Evolutionary conservation across 2,888 invertebrate genomes (phyloP).

Genomic region (Ornithoptera alexandrae): DNA sequence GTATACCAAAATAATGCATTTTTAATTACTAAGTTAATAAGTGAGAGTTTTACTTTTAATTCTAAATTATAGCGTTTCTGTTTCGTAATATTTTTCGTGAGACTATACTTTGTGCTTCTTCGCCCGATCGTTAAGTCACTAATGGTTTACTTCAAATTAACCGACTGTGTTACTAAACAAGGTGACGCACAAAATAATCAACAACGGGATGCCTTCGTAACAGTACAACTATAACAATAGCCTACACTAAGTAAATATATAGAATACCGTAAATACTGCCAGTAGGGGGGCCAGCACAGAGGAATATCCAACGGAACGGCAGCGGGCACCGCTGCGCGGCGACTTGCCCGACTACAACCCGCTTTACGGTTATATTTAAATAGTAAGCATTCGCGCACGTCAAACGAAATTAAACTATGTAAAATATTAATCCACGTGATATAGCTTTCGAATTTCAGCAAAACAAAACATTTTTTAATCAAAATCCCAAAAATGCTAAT

Average conservation of each 20-base stretch:
- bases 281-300: slow-evolving; percentile 34
- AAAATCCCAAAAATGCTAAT: slow-evolving; percentile 4
- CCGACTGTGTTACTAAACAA: slow-evolving; percentile 74
- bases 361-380: no score
- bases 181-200: slow-evolving; percentile 66
- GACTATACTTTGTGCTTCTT: slow-evolving; percentile 40
- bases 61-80: slow-evolving; percentile 47
- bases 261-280: slow-evolving; percentile 48
- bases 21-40: slow-evolving; percentile 73
- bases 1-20: slow-evolving; percentile 80
- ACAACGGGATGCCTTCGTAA: slow-evolving; percentile 77
- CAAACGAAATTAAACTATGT: not conserved
- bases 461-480: not conserved
- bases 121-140: slow-evolving; percentile 63
- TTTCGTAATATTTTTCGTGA: slow-evolving; percentile 27
- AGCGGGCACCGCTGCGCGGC: no score
- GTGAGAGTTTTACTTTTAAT: slow-evolving; percentile 61
- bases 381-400: no score
- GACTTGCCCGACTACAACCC: no score
- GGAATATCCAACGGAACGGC: no score
- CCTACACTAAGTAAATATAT: slow-evolving; percentile 66
- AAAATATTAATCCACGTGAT: slow-evolving; percentile 11
- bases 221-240: slow-evolving; percentile 79
- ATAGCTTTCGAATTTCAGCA: slow-evolving; percentile 5
- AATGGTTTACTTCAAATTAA: slow-evolving; percentile 50